Evolutionary conservation across 2,888 invertebrate genomes (phyloP), one percentile per base, ranked within the genome.

Genomic region (Exocentrus adspersus): DNA sequence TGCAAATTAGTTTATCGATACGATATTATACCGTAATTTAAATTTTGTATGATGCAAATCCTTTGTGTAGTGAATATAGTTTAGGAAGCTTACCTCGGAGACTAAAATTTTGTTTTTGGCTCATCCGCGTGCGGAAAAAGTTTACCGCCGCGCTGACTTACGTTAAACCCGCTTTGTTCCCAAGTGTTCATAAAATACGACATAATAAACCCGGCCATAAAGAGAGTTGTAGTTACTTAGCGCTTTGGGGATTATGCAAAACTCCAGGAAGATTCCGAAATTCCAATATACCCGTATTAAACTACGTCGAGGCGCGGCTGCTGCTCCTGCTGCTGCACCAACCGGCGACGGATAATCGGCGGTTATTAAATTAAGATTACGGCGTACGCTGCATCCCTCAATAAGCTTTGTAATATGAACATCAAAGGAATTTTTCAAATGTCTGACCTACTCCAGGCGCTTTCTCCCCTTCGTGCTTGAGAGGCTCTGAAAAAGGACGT

Each of bases 281-380:
- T 53, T 53, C 41, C 42, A 53, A 53, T 53, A 42, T 41, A 53
- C 21, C 20, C 48, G 28, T 50, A 14, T 19, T n/a, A n/a, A n/a
- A n/a, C 12, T 50, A 12, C 41, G n/a, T n/a, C 14, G n/a, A n/a
- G 45, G 3, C 45, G 42, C n/a, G n/a, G n/a, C n/a, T n/a, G n/a
- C n/a, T n/a, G n/a, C n/a, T n/a, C n/a, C n/a, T n/a, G 54, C 37
- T 30, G 30, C 14, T 24, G n/a, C 30, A 19, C 28, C 37, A 24
- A 37, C 37, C n/a, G 12, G 16, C n/a, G n/a, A 14, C 6, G 51
- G 51, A 48, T 68, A 63, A 70, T 59, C 65, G 59, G 43, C 42
- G 50, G 66, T 59, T 68, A 67, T 70, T 68, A 62, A 66, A 66
- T 64, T 64, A 62, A 53, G 61, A 61, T 46, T 43, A 60, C 46